Evolutionary conservation across 1,140 invertebrate genomes (phyloP).

Genomic region (Littorina saxatilis): DNA sequence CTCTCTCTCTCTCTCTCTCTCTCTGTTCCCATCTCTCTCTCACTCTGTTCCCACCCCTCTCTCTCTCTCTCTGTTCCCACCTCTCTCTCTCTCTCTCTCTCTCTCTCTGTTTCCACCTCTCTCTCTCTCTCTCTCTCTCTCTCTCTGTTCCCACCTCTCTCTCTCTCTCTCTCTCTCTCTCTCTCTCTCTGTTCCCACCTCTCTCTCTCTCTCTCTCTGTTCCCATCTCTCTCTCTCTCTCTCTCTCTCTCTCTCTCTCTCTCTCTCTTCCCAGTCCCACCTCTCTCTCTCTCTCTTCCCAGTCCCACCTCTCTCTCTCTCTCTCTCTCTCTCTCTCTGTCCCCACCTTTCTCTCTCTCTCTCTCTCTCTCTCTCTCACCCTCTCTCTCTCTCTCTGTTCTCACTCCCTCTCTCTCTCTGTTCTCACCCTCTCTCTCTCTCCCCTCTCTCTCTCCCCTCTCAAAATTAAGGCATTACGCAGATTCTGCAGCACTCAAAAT

Average conservation of each 20-base stretch:
- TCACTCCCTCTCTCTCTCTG: not conserved
- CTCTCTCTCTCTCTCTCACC: not conserved
- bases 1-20: not conserved
- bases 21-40: not conserved
- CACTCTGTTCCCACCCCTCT: not conserved
- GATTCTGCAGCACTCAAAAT: no score
- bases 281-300: not conserved
- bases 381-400: not conserved
- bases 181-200: conserved; percentile 1
- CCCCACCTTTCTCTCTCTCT: not conserved
- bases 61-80: not conserved
- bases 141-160: not conserved
- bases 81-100: not conserved
- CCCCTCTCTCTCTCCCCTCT: not conserved
- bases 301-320: not conserved
- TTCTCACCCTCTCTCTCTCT: not conserved
- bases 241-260: not conserved
- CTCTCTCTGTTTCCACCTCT: not conserved
- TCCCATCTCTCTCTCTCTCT: not conserved
- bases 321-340: not conserved
- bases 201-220: not conserved
- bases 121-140: not conserved
- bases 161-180: not conserved
- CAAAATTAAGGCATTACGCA: no score
- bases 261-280: not conserved